A percentile compares a stretch with the other conserved stretches of the same genome.
phyloP scores from a whole-genome alignment of 2,888 invertebrate species.

The Campoplex nolae region DNA sequence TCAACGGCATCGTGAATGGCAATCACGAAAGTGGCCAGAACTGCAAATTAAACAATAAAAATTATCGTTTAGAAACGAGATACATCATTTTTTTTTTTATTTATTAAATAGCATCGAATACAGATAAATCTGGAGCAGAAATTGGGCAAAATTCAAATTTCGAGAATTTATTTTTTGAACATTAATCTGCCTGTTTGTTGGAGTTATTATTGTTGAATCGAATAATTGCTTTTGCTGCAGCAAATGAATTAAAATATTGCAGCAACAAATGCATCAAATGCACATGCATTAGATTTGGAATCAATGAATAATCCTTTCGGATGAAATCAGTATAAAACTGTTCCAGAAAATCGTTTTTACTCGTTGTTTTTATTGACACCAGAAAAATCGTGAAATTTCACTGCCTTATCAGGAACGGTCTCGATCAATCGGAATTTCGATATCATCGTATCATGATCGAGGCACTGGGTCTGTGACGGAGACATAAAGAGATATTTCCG shows the following conservation, averaged over 20 bases:
- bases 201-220: background rate
- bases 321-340: background rate
- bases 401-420: background rate
- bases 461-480: background rate
- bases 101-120: background rate
- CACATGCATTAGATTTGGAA: background rate
- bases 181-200: background rate
- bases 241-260: no score
- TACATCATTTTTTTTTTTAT: background rate
- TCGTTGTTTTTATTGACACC: background rate
- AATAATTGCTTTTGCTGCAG: background rate
- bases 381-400: slow-evolving; percentile 12
- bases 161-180: background rate
- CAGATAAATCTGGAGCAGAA: background rate
- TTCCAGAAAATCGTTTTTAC: background rate
- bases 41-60: slow-evolving; percentile 70
- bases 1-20: slow-evolving; percentile 69
- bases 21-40: slow-evolving; percentile 75
- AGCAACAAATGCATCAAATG: no score
- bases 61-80: background rate
- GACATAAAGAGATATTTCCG: slow-evolving; percentile 21
- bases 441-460: background rate
- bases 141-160: background rate
- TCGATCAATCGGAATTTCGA: slow-evolving; percentile 6
- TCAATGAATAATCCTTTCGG: background rate